These are phyloP conservation scores for Macroglossus sobrinus DNA, from an alignment of 2,113 vertebrate species.

Conservation along the genomic window DNA sequence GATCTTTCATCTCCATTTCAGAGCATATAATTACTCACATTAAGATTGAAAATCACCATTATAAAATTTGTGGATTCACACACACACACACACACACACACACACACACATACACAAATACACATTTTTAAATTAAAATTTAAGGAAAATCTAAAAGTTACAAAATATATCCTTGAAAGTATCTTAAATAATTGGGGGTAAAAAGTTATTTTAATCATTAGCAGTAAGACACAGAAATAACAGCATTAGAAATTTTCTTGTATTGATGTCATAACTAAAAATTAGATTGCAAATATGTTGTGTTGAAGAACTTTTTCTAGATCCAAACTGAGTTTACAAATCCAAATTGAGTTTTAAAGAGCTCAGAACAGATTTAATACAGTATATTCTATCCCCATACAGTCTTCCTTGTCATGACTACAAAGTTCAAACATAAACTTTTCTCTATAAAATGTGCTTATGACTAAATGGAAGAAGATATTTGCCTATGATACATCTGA, in stretches of 20 bases:
- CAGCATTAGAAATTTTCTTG: background rate
- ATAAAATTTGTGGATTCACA: background rate
- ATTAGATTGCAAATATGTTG: background rate
- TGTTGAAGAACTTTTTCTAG: slow-evolving; percentile 11
- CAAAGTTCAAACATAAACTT: slow-evolving; percentile 1
- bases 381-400: background rate
- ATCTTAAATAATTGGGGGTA: background rate
- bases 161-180: background rate
- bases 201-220: background rate
- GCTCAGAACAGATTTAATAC: background rate
- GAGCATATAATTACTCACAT: background rate
- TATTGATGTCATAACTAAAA: background rate
- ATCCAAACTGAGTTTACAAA: background rate
- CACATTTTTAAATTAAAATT: background rate
- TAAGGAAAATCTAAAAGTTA: background rate
- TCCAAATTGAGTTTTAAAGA: background rate
- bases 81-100: background rate
- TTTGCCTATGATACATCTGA: too few relatives aligned
- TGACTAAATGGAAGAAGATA: background rate
- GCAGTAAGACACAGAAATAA: background rate
- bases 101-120: background rate
- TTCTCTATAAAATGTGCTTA: background rate
- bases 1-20: background rate
- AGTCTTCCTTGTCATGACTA: background rate
- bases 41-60: slow-evolving; percentile 2